These are phyloP conservation scores for Uria lomvia DNA, from an alignment of 2,113 vertebrate species.

Conservation along the genomic window DNA sequence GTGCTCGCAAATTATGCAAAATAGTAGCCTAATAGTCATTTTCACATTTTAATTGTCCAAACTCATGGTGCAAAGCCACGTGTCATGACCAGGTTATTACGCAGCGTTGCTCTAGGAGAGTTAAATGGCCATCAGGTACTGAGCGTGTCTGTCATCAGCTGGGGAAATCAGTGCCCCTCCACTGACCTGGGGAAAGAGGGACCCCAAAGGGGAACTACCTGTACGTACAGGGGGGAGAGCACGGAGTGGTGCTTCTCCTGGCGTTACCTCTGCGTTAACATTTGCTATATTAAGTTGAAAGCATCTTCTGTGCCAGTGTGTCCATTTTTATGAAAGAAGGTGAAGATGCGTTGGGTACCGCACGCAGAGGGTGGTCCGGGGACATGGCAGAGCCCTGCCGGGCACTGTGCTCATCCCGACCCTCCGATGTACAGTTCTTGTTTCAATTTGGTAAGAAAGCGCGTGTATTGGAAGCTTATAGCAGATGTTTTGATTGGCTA, in stretches of 20 bases:
- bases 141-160: slow-evolving; percentile 55
- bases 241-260: background rate
- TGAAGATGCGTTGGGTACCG: background rate
- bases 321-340: background rate
- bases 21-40: slow-evolving; percentile 64
- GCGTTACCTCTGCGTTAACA: background rate
- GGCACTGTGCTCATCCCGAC: background rate
- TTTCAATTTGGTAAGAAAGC: background rate
- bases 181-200: background rate
- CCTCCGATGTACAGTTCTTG: background rate
- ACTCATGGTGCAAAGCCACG: slow-evolving; percentile 49
- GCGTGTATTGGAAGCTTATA: background rate
- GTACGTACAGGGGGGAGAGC: background rate
- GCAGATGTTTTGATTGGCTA: slow-evolving; percentile 17
- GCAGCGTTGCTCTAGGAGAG: slow-evolving; percentile 37
- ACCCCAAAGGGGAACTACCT: background rate
- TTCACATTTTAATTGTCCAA: slow-evolving; percentile 72
- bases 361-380: fast-evolving
- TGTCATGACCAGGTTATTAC: slow-evolving; percentile 53
- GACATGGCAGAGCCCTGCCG: background rate
- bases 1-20: slow-evolving; percentile 54
- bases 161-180: background rate
- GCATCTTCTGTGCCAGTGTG: background rate
- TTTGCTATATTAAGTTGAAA: background rate
- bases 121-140: slow-evolving; percentile 61